These are phyloP conservation scores for Remorina albescens DNA, from an alignment of 2,797 vertebrate species.

Conservation along the genomic window DNA sequence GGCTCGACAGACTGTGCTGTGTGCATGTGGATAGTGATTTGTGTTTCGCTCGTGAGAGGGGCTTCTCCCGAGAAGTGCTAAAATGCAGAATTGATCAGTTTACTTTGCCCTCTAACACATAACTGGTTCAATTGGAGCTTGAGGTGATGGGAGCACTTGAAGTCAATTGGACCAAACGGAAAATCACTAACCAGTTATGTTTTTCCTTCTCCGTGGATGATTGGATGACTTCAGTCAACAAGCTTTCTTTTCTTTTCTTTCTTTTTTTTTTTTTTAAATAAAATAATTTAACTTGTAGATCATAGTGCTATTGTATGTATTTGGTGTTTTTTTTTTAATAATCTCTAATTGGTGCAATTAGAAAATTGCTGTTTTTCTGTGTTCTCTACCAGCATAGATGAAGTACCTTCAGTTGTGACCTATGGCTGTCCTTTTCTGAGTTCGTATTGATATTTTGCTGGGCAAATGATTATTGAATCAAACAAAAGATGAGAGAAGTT, in stretches of 20 bases:
- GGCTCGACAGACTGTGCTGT: constrained; percentile 24
- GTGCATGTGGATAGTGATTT: constrained; percentile 30
- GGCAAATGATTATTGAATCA: not conserved
- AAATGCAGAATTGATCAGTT: constrained; percentile 76
- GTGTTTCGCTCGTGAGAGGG: constrained; percentile 37
- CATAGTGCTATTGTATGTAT: not conserved
- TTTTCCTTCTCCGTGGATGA: constrained; percentile 24
- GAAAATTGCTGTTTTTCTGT: not conserved
- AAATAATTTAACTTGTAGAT: constrained; percentile 6
- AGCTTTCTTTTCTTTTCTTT: not conserved
- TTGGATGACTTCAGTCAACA: constrained; percentile 18
- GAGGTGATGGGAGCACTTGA: constrained; percentile 43
- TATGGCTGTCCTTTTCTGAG: not conserved
- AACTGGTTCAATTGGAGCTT: constrained; percentile 49
- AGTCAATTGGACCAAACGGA: constrained; percentile 49
- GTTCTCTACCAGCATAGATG: not conserved
- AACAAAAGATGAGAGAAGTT: not conserved
- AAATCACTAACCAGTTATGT: constrained; percentile 52
- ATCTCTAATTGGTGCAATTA: not conserved
- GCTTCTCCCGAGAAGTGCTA: constrained; percentile 47
- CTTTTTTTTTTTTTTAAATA: not conserved
- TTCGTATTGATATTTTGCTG: not conserved
- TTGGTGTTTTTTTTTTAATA: not conserved
- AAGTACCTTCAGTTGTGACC: too few relatives aligned
- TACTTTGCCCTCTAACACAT: constrained; percentile 50